These are phyloP conservation scores for Phalera bucephala DNA, from an alignment of 2,888 invertebrate species.

Conservation along the genomic window DNA sequence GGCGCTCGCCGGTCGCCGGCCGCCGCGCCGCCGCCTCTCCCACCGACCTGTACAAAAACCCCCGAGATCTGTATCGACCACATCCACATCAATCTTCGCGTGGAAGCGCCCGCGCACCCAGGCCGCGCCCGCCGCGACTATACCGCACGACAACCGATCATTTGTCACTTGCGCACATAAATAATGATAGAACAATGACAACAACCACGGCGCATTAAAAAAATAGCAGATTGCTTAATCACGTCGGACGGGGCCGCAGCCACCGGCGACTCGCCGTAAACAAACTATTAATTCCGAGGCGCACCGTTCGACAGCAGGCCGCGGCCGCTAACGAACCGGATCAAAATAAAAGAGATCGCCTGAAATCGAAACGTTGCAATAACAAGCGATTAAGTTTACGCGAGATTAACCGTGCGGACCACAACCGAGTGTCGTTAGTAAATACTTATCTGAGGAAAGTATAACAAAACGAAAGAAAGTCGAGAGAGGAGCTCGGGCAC, in stretches of 20 bases:
- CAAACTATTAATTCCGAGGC: background rate
- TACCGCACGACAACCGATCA: slow-evolving; percentile 30
- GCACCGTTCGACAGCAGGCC: too few relatives aligned
- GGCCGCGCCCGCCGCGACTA: slow-evolving; percentile 5
- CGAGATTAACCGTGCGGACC: background rate
- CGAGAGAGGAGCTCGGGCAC: background rate
- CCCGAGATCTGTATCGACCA: slow-evolving; percentile 57
- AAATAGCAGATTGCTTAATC: slow-evolving; percentile 30
- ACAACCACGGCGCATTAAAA: slow-evolving; percentile 20
- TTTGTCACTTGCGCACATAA: slow-evolving; percentile 45
- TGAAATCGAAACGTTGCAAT: background rate
- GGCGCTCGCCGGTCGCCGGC: slow-evolving; percentile 35
- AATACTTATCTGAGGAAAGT: background rate
- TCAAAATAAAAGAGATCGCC: background rate
- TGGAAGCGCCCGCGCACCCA: slow-evolving; percentile 9
- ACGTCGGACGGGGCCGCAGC: slow-evolving; percentile 3
- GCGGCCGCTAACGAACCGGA: background rate
- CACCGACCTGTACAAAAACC: slow-evolving; percentile 34
- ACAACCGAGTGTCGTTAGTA: too few relatives aligned
- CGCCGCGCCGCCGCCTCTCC: slow-evolving; percentile 17
- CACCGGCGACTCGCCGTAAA: background rate
- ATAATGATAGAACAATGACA: slow-evolving; percentile 45
- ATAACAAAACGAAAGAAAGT: background rate
- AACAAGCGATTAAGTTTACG: background rate
- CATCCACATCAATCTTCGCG: slow-evolving; percentile 60